A percentile compares a stretch with the other conserved stretches of the same genome.
Evolutionary conservation across 2,888 invertebrate genomes (phyloP).

Genomic region (Apodemia duryi): DNA sequence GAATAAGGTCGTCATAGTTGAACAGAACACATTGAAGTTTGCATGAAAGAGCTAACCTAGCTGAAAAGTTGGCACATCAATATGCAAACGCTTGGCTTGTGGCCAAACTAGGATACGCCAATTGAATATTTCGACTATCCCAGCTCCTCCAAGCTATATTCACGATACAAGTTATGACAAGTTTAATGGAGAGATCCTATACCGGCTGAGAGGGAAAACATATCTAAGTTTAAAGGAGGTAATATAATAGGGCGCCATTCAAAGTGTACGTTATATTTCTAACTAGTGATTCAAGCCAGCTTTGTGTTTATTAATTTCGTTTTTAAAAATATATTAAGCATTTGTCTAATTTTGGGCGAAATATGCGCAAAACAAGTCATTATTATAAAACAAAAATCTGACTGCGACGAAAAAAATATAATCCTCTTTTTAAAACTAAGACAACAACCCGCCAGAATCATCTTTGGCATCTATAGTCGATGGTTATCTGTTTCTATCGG

Average conservation of each 20-base stretch:
- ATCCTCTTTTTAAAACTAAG: too few species aligned
- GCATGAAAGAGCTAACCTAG: conserved; percentile 66
- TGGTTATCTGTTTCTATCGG: too few species aligned
- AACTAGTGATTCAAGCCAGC: background rate
- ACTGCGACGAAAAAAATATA: too few species aligned
- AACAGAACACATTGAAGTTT: conserved; percentile 65
- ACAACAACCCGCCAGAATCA: too few species aligned
- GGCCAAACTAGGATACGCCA: conserved; percentile 69
- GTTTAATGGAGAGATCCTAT: conserved; percentile 44
- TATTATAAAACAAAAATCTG: too few species aligned
- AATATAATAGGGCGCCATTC: conserved; percentile 1
- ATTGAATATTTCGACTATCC: conserved; percentile 68
- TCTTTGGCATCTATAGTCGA: too few species aligned
- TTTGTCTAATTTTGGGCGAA: too few species aligned
- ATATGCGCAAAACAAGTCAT: too few species aligned
- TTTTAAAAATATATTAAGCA: too few species aligned
- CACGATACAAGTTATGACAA: conserved; percentile 59
- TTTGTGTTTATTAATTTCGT: background rate
- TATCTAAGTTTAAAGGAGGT: conserved; percentile 7
- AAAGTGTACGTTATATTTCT: background rate
- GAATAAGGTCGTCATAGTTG: conserved; percentile 45
- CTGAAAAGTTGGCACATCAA: conserved; percentile 43
- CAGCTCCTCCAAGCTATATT: conserved; percentile 47
- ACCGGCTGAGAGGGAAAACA: background rate
- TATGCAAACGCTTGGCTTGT: conserved; percentile 48